Conservation (phyloP, 2,888 invertebrate species). For the Leptinotarsa peninsularis region DNA sequence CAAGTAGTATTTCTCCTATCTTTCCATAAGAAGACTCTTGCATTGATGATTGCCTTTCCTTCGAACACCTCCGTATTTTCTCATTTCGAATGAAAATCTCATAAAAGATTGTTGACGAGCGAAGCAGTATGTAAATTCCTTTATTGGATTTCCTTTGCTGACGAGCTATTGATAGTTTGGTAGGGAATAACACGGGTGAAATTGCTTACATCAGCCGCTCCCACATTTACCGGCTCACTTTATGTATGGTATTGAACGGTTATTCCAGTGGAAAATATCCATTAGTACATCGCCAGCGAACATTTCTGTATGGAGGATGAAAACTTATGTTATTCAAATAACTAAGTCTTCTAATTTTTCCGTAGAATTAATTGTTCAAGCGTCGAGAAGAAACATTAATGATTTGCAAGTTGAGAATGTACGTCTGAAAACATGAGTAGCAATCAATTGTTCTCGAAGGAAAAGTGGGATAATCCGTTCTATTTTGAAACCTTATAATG, state of each 20-base stretch:
- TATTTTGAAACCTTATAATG: too few relatives aligned
- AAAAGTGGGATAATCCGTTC: too few relatives aligned
- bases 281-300: background rate
- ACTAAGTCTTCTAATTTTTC: background rate
- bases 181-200: conserved; percentile 43
- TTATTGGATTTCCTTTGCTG: conserved; percentile 28
- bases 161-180: conserved; percentile 41
- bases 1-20: too few relatives aligned
- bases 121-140: conserved; percentile 34
- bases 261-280: conserved; percentile 1
- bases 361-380: too few relatives aligned
- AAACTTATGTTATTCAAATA: background rate
- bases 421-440: too few relatives aligned
- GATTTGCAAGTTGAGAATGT: too few relatives aligned
- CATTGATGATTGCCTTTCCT: too few relatives aligned
- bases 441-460: too few relatives aligned
- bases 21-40: too few relatives aligned
- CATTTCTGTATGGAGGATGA: background rate
- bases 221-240: conserved; percentile 21
- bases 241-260: background rate
- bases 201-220: conserved; percentile 51
- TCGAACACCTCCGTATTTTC: too few relatives aligned
- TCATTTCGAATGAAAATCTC: conserved; percentile 4
- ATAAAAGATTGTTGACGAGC: conserved; percentile 32
- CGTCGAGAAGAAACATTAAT: too few relatives aligned